phyloP scores from a whole-genome alignment of 2,888 invertebrate genomes.

The Drosophila hamatofila region DNA sequence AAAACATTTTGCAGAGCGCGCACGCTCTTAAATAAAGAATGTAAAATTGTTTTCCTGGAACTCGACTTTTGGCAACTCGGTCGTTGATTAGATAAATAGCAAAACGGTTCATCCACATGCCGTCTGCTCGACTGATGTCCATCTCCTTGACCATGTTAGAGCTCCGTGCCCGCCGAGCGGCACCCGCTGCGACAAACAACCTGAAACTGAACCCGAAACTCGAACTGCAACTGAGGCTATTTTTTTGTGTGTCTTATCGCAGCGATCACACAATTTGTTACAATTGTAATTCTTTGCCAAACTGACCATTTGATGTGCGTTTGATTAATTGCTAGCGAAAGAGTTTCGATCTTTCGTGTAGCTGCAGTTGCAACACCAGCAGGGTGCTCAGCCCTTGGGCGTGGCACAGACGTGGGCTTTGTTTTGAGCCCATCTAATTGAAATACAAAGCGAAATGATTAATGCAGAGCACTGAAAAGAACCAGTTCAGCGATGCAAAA shows the following conservation, averaged over 20 bases:
- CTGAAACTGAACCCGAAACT: conserved; percentile 6
- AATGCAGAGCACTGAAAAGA: conserved; percentile 39
- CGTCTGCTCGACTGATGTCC: conserved; percentile 43
- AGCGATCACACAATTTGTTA: conserved; percentile 49
- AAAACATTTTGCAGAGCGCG: conserved; percentile 60
- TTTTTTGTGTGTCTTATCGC: conserved; percentile 22
- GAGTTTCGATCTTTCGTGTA: conserved; percentile 52
- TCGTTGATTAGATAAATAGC: conserved; percentile 74
- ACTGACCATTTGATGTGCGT: conserved; percentile 49
- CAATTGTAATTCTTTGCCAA: conserved; percentile 58
- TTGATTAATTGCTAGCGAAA: conserved; percentile 69
- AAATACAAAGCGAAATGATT: conserved; percentile 62
- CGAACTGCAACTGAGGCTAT: neutral
- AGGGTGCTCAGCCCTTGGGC: conserved; percentile 32
- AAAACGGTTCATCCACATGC: conserved; percentile 56
- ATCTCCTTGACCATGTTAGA: conserved; percentile 36
- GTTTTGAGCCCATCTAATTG: conserved; percentile 61
- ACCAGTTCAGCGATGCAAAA: conserved; percentile 11
- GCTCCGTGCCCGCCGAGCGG: conserved; percentile 32
- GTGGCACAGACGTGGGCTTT: conserved; percentile 33
- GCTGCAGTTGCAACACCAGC: conserved; percentile 32
- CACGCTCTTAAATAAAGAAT: conserved; percentile 34
- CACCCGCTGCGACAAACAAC: conserved; percentile 60
- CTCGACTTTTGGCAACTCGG: conserved; percentile 63
- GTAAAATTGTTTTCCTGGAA: conserved; percentile 41